Base-by-base conservation (phyloP, 2,888 invertebrate species). In the Calephelis perditalis region DNA sequence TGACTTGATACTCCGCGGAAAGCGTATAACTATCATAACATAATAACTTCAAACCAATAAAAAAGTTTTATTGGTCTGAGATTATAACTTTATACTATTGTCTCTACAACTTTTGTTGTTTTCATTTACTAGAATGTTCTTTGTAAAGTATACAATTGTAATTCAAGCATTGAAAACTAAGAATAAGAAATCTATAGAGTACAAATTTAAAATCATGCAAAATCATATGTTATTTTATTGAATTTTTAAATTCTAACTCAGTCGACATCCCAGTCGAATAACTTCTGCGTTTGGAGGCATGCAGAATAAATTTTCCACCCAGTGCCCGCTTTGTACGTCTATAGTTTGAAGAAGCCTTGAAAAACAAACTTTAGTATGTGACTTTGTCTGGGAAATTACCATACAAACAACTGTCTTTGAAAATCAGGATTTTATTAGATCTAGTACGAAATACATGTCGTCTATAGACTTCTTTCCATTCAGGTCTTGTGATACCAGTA, bases 291-390 rank as follows among this genome's bases (percentile, higher is more conserved):
- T 52, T 52, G 35, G 52, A 52, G 35, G 26, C 52, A 6, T 52
- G 52, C 35, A 52, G 52, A 26, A 52, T 52, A 52, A 52, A 52
- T 52, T 52, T 52, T 52, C 52, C 52, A 52, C 35, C 35, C 52
- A 52, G 11, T 36, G 52, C 52, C 35, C 52, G 35, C 35, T 52
- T 52, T 52, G 52, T 52, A 40, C 40, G 49, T 49, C 35, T 52
- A 35, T 35, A 52, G 52, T 52, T 52, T 52, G 52, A 26, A 26
- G 35, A 52, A 52, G 52, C 52, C 52, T 52, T 52, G 52, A 49
- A 52, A 10, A 11, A 26, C 26, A 52, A 52, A 52, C 52, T 52
- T 52, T 35, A 26, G 35, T 35, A 11, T 35, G 11, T 35, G 52
- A 52, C 52, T 52, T 26, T 35, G 35, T 26, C 35, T 52, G 35